phyloP scores from a whole-genome alignment of 30 jellyfish, hydroid and myxozoan species.

The Hydractinia echinata region DNA sequence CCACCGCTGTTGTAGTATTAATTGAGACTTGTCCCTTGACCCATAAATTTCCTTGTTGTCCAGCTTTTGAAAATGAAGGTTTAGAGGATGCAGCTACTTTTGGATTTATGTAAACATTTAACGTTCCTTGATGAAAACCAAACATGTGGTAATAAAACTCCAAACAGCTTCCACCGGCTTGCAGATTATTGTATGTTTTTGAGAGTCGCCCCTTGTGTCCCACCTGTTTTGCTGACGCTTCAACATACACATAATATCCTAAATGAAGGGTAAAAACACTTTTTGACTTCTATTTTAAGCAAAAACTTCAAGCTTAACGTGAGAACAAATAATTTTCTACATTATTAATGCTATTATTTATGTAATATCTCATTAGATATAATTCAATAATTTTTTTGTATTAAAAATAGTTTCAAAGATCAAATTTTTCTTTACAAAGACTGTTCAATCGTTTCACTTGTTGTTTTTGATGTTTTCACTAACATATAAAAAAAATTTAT shows the following conservation, averaged over 20 bases:
- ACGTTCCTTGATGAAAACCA: slow-evolving; percentile 55
- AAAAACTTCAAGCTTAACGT: too few relatives aligned
- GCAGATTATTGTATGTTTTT: slow-evolving; percentile 35
- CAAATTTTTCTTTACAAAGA: too few relatives aligned
- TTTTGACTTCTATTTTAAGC: too few relatives aligned
- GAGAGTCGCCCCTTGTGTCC: slow-evolving; percentile 57
- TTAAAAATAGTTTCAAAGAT: too few relatives aligned
- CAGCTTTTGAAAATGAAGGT: slow-evolving; percentile 55
- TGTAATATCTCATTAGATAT: too few relatives aligned
- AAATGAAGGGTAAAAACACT: background rate
- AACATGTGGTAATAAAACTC: slow-evolving; percentile 77
- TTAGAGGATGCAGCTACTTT: background rate
- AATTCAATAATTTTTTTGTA: too few relatives aligned
- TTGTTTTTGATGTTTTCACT: too few relatives aligned
- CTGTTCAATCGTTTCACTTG: too few relatives aligned
- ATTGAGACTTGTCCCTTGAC: slow-evolving; percentile 57
- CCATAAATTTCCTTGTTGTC: slow-evolving; percentile 85
- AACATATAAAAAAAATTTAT: too few relatives aligned
- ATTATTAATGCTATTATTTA: too few relatives aligned
- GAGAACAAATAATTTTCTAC: too few relatives aligned
- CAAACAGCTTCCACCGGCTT: slow-evolving; percentile 75
- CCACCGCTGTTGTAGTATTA: slow-evolving; percentile 49
- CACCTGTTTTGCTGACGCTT: slow-evolving; percentile 50
- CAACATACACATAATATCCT: slow-evolving; percentile 74
- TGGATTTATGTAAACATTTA: slow-evolving; percentile 29